phyloP scores from a whole-genome alignment of 2,888 invertebrate genomes.

The Nemotelus pantherinus region DNA sequence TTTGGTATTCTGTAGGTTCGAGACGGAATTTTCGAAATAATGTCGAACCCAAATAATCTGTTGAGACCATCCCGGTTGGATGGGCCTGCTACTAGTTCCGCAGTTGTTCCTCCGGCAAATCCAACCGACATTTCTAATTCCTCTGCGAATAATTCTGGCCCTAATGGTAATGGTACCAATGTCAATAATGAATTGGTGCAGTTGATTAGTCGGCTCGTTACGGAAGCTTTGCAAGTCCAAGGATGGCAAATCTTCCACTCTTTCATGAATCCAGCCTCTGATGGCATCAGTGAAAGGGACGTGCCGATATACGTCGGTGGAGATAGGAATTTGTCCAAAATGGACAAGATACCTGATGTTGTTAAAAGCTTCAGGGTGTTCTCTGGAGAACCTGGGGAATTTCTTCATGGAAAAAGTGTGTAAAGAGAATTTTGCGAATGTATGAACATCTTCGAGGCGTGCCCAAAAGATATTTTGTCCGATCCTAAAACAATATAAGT shows the following conservation, averaged over 20 bases:
- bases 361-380: neutral
- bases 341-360: neutral
- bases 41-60: neutral
- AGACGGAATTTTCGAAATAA: neutral
- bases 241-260: neutral
- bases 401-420: neutral
- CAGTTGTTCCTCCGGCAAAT: neutral
- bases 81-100: neutral
- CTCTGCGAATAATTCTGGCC: neutral
- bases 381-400: neutral
- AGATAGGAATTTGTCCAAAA: neutral
- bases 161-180: neutral
- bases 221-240: conserved; percentile 3
- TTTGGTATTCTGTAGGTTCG: no score
- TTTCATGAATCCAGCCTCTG: neutral
- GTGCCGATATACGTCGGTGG: neutral
- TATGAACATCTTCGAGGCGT: neutral
- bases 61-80: neutral
- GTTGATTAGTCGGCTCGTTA: neutral
- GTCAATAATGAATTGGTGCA: neutral
- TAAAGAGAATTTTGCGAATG: neutral
- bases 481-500: no score
- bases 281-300: neutral
- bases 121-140: neutral
- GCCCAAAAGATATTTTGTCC: no score